Evolutionary conservation across 2,797 vertebrate species (phyloP).

Genomic region (Falco columbarius): DNA sequence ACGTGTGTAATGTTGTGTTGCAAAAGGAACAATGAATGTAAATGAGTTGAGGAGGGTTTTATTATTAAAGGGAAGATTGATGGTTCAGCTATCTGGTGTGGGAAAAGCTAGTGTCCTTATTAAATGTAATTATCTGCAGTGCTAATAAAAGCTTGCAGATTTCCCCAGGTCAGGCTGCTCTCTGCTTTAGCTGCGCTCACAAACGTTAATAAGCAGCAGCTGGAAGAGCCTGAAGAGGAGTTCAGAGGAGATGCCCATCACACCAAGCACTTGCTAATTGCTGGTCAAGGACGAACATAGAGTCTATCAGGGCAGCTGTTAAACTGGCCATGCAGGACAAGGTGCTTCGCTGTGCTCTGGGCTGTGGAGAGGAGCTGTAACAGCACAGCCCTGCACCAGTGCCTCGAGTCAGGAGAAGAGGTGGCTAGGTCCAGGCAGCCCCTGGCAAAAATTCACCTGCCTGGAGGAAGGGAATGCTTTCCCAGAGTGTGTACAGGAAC

Average conservation of each 20-base stretch:
- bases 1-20: neutral
- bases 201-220: neutral
- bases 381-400: neutral
- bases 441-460: neutral
- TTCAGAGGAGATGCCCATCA: neutral
- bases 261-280: slow-evolving; percentile 2
- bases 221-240: neutral
- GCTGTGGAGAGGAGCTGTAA: neutral
- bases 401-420: neutral
- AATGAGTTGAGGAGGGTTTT: slow-evolving; percentile 26
- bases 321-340: neutral
- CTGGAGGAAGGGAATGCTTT: neutral
- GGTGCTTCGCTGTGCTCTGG: fast-evolving
- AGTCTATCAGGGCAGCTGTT: neutral
- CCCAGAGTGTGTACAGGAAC: fast-evolving
- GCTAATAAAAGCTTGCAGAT: slow-evolving; percentile 19
- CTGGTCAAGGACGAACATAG: neutral
- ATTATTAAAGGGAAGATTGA: slow-evolving; percentile 61
- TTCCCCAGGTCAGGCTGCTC: slow-evolving; percentile 39
- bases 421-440: fast-evolving
- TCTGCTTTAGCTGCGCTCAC: neutral
- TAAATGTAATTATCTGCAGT: slow-evolving; percentile 63
- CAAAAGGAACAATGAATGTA: slow-evolving; percentile 15
- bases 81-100: slow-evolving; percentile 54
- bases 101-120: slow-evolving; percentile 59